Evolutionary conservation across 1,140 invertebrate species (phyloP).

Genomic region (Oryzaephilus surinamensis): DNA sequence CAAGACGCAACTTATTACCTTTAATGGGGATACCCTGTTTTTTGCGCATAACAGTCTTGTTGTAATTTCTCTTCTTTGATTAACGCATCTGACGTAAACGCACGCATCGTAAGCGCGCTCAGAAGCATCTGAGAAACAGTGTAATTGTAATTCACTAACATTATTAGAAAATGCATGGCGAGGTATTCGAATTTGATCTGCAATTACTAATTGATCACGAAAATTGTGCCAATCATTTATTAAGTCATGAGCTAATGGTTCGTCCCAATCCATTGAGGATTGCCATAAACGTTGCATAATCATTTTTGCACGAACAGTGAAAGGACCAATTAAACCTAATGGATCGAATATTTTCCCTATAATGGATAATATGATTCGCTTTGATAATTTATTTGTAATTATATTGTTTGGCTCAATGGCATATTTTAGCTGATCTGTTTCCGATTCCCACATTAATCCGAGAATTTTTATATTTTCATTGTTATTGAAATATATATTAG

Average conservation of each 20-base stretch:
- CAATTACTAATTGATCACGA: no score
- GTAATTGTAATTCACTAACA: no score
- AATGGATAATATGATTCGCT: conserved; percentile 6
- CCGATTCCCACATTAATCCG: conserved; percentile 4
- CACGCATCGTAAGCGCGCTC: no score
- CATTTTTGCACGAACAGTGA: conserved; percentile 33
- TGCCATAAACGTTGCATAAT: conserved; percentile 36
- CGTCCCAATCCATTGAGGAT: conserved; percentile 32
- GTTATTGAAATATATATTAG: background rate
- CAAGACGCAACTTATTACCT: conserved; percentile 9
- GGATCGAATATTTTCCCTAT: conserved; percentile 34
- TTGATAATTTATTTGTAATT: no score
- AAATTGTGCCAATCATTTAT: conserved; percentile 4
- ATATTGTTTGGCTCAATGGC: background rate
- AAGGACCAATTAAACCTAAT: conserved; percentile 31
- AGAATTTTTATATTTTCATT: conserved; percentile 1
- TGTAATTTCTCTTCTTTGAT: conserved; percentile 9
- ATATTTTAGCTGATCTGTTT: background rate
- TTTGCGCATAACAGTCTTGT: conserved; percentile 8
- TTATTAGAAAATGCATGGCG: no score
- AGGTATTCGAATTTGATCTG: no score
- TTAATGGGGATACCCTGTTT: conserved; percentile 10
- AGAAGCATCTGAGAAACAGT: no score
- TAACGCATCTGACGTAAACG: no score
- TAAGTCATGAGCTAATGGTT: conserved; percentile 21